phyloP scores from a whole-genome alignment of 2,888 invertebrate species.

The Resseliella maxima region DNA sequence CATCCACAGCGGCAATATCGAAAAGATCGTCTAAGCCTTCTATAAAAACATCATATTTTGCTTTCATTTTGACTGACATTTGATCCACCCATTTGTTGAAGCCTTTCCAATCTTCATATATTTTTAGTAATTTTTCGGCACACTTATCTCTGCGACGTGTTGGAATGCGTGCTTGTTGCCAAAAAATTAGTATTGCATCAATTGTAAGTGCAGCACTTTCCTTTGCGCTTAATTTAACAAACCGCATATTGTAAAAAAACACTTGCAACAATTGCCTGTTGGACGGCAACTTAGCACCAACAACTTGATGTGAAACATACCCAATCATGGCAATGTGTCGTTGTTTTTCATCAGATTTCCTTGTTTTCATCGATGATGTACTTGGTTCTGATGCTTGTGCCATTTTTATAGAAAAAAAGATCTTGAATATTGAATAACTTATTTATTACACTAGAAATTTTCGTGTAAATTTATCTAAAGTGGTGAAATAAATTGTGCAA shows the following conservation, averaged over 20 bases:
- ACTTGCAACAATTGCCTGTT: conserved; percentile 3
- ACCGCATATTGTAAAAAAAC: conserved; percentile 1
- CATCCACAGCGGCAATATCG: not conserved
- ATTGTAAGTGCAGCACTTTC: not conserved
- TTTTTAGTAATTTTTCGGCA: not conserved
- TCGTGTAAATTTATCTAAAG: too few relatives aligned
- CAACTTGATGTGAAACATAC: not conserved
- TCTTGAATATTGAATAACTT: too few relatives aligned
- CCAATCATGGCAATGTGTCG: conserved; percentile 9
- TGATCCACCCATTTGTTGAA: not conserved
- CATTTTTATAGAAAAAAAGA: not conserved
- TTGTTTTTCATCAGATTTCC: not conserved
- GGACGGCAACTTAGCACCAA: not conserved
- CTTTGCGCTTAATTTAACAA: not conserved
- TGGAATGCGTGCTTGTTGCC: conserved; percentile 1
- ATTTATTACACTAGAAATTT: too few relatives aligned
- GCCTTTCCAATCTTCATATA: conserved; percentile 27
- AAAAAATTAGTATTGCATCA: not conserved
- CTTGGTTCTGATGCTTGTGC: not conserved
- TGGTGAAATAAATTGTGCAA: too few relatives aligned
- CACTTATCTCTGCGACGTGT: not conserved
- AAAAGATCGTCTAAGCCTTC: not conserved
- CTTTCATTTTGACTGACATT: not conserved
- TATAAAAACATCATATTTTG: too few relatives aligned
- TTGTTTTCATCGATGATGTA: not conserved